These are phyloP conservation scores for Acromyrmex charruanus DNA, from an alignment of 1,140 invertebrate genomes.

Conservation along the genomic window DNA sequence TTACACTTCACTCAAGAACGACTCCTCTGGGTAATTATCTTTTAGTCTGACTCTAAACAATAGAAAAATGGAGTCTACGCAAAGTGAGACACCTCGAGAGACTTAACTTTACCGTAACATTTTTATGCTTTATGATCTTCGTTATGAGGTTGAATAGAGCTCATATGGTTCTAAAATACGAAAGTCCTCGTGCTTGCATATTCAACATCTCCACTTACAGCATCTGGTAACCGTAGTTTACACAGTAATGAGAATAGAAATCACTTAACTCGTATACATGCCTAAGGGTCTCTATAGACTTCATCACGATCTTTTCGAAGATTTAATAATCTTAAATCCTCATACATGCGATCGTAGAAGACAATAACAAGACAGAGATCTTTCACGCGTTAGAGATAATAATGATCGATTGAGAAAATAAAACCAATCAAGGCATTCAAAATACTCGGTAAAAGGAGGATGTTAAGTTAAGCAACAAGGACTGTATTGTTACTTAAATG, in stretches of 20 bases:
- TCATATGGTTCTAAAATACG: background rate
- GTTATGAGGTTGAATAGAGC: conserved; percentile 53
- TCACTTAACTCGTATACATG: conserved; percentile 72
- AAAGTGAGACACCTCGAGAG: conserved; percentile 4
- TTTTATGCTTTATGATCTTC: conserved; percentile 15
- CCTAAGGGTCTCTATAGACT: conserved; percentile 66
- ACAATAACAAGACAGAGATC: background rate
- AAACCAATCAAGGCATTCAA: background rate
- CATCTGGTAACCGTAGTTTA: conserved; percentile 20
- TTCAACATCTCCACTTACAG: conserved; percentile 25
- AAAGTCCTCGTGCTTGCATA: conserved; percentile 25
- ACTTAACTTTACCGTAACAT: conserved; percentile 49
- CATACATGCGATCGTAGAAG: background rate
- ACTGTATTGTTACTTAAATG: too few species aligned
- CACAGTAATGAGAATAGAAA: conserved; percentile 74
- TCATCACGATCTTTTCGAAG: background rate
- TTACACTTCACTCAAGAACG: background rate
- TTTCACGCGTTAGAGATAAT: too few species aligned
- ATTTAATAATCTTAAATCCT: conserved; percentile 24
- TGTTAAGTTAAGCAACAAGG: too few species aligned
- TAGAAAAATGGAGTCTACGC: background rate
- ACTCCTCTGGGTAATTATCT: background rate
- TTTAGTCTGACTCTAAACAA: conserved; percentile 3
- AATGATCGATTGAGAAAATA: background rate
- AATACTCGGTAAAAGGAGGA: background rate